These are phyloP conservation scores for Zygogramma bicolorata DNA, from an alignment of 2,888 invertebrate genomes.

Conservation along the genomic window DNA sequence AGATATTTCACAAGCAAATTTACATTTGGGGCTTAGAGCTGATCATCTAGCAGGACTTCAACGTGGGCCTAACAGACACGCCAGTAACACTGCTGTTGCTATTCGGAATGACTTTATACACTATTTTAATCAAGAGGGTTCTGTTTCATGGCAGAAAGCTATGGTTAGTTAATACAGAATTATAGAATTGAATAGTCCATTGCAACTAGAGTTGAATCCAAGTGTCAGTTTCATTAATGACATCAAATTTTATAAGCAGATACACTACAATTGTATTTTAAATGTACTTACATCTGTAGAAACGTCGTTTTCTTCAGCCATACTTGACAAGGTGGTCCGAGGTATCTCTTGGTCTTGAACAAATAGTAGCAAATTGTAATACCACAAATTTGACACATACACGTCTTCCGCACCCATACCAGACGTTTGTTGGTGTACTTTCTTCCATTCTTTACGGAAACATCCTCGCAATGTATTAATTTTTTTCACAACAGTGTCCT, in stretches of 20 bases:
- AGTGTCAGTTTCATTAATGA: neutral
- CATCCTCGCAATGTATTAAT: slow-evolving; percentile 22
- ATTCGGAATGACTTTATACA: slow-evolving; percentile 27
- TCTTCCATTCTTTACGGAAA: slow-evolving; percentile 47
- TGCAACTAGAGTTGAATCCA: too few species aligned
- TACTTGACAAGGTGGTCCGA: slow-evolving; percentile 12
- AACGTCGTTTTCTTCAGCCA: too few species aligned
- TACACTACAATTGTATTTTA: neutral
- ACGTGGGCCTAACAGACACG: slow-evolving; percentile 26
- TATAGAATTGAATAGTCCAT: too few species aligned
- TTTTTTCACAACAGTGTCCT: slow-evolving; percentile 45
- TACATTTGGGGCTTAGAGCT: slow-evolving; percentile 31
- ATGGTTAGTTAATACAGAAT: too few species aligned
- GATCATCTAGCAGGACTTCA: slow-evolving; percentile 21
- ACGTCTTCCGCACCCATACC: slow-evolving; percentile 30
- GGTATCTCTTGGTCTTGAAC: slow-evolving; percentile 36
- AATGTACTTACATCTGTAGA: too few species aligned
- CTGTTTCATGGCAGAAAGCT: slow-evolving; percentile 25
- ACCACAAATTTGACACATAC: slow-evolving; percentile 30
- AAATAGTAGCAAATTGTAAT: slow-evolving; percentile 36
- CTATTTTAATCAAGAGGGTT: slow-evolving; percentile 36
- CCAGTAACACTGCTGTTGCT: slow-evolving; percentile 21
- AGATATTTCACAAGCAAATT: slow-evolving; percentile 30
- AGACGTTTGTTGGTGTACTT: slow-evolving; percentile 30
- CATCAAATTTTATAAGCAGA: neutral